Conservation (phyloP, 2,797 vertebrate species). For the Enteromius viviparus region DNA sequence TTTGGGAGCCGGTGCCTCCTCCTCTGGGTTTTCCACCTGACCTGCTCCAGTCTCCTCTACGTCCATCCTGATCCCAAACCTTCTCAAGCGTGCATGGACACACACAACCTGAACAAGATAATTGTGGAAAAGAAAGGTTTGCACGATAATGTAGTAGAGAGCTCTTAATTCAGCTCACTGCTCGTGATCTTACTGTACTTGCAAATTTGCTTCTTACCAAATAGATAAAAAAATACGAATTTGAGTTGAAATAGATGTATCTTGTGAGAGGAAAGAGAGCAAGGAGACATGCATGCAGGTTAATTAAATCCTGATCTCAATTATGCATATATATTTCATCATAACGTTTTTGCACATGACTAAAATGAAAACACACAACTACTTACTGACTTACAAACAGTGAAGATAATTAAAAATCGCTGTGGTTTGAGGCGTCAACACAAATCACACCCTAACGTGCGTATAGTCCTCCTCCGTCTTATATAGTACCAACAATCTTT, state of each 20-base stretch:
- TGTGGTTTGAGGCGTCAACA: background rate
- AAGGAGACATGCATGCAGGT: background rate
- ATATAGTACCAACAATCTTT: background rate
- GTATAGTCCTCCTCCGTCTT: background rate
- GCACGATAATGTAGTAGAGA: too few relatives aligned
- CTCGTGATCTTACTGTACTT: background rate
- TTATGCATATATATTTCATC: background rate
- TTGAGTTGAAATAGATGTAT: background rate
- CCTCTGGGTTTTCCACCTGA: conserved; percentile 69
- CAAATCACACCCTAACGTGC: background rate
- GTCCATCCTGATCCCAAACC: conserved; percentile 54
- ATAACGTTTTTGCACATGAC: background rate
- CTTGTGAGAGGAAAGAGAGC: background rate
- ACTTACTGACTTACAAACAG: background rate
- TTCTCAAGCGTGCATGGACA: conserved; percentile 50
- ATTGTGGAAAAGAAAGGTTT: background rate
- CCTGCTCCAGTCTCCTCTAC: conserved; percentile 45
- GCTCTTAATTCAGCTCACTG: too few relatives aligned
- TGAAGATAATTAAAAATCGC: background rate
- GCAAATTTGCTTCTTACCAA: background rate
- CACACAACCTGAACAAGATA: conserved; percentile 23
- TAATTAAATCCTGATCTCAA: background rate
- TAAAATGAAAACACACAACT: background rate
- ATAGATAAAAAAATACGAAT: background rate
- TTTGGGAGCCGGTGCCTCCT: conserved; percentile 68